Evolutionary conservation across 2,797 vertebrate genomes (phyloP).

Genomic region (Chelonia mydas): DNA sequence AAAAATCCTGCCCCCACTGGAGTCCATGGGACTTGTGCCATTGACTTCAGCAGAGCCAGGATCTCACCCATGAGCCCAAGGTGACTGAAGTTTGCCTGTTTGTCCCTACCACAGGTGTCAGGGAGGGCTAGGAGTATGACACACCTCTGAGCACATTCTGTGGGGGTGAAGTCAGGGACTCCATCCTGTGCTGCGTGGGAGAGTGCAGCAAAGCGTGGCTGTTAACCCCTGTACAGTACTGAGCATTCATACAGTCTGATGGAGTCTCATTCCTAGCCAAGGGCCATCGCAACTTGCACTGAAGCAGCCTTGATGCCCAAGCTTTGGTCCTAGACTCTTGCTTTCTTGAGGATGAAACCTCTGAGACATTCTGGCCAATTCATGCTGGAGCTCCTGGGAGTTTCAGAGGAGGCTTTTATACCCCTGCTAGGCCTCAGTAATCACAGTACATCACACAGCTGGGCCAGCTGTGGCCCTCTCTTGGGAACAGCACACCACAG

Average conservation of each 20-base stretch:
- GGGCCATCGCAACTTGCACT: neutral
- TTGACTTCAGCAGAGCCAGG: neutral
- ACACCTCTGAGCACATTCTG: neutral
- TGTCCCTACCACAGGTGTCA: neutral
- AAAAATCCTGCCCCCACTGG: neutral
- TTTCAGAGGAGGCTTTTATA: neutral
- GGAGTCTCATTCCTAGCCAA: neutral
- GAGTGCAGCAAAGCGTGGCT: neutral
- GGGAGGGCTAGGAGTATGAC: neutral
- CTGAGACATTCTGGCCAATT: neutral
- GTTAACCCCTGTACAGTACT: neutral
- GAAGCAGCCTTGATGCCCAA: neutral
- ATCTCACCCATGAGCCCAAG: neutral
- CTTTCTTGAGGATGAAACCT: neutral
- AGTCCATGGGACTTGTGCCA: neutral
- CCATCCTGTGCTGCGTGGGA: neutral
- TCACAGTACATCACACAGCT: neutral
- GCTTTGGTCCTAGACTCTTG: neutral
- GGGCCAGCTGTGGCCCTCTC: neutral
- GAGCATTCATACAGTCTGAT: neutral
- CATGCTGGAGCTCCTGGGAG: neutral
- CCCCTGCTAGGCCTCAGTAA: neutral
- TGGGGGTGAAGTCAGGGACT: neutral
- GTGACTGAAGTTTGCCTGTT: neutral
- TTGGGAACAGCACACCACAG: neutral